Base-by-base conservation (phyloP, 2,888 invertebrate genomes). In the Ormyrus labotus region DNA sequence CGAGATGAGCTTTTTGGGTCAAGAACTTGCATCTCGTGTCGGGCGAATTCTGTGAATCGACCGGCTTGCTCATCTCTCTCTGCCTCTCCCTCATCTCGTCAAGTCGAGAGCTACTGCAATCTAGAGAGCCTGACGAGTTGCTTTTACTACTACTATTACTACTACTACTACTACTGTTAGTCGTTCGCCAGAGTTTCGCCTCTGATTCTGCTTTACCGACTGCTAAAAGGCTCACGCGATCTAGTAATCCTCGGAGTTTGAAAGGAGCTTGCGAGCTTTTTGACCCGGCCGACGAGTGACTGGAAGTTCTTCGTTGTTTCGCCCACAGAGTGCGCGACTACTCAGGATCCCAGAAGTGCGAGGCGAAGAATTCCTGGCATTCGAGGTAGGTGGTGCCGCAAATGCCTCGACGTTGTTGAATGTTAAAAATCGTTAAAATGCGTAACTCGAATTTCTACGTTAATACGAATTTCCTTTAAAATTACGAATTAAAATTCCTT, bases 1-100 rank as follows among this genome's bases (percentile, higher is more conserved):
- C 11, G 48, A 57, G 58, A 70, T 61, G 72, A 64, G 71, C 72
- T 71, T 77, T 82, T 71, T 77, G 61, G 80, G 80, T 76, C 76
- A 82, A 80, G 74, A 78, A 57, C 61, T 80, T 55, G 64, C 53
- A 53, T 50, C 64, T 61, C 60, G 8, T 0, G 34, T 60, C 11
- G 53, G 19, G 11, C 48, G 2, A 34, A 34, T 34, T 34, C 34
- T 4, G 34, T 8, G 65, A 51, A 73, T 77, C 76, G 81, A 78
- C 69, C 77, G 53, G 13, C 19, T 34, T 34, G 34, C 34, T 47
- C 53, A 48, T 45, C 63, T 63, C 50, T n/a, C 34, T 34, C 34
- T 4, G 34, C 34, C 34, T 34, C 34, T 34, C 34, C 34, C 34
- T 34, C 34, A 34, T 34, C 34, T 34, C 34, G 34, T 34, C 34